These are phyloP conservation scores for Trichoplusia ni DNA, from an alignment of 1,140 invertebrate species.

Conservation along the genomic window DNA sequence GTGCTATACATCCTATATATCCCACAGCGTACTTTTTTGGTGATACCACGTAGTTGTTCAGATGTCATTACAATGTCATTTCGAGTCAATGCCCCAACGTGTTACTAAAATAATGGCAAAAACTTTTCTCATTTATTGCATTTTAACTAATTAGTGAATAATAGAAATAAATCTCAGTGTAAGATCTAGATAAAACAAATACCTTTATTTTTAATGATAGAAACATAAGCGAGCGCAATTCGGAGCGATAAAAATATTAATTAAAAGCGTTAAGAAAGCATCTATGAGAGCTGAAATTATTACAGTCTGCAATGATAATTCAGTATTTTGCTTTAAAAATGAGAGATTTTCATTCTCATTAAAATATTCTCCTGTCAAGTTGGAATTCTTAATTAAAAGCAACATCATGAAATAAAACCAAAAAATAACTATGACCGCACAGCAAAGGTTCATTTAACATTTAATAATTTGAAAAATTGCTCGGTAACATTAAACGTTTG, in stretches of 20 bases:
- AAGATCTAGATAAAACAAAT: too few relatives aligned
- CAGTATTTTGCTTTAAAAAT: constrained; percentile 25
- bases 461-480: constrained; percentile 7
- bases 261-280: constrained; percentile 4
- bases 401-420: constrained; percentile 17
- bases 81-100: too few relatives aligned
- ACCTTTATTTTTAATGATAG: too few relatives aligned
- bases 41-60: too few relatives aligned
- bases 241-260: background rate
- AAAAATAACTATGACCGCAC: constrained; percentile 17
- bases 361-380: constrained; percentile 34
- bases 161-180: too few relatives aligned
- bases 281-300: background rate
- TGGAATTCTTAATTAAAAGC: constrained; percentile 37
- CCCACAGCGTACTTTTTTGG: too few relatives aligned
- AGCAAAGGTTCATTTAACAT: constrained; percentile 11
- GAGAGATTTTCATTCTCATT: constrained; percentile 34
- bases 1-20: too few relatives aligned
- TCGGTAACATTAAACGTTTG: background rate
- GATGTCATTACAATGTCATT: too few relatives aligned
- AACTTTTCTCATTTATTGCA: too few relatives aligned
- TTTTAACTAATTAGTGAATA: too few relatives aligned
- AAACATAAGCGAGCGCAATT: too few relatives aligned
- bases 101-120: too few relatives aligned
- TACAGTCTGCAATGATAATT: constrained; percentile 15